Conservation (phyloP, 2,113 vertebrate species). For the Gambusia affinis region DNA sequence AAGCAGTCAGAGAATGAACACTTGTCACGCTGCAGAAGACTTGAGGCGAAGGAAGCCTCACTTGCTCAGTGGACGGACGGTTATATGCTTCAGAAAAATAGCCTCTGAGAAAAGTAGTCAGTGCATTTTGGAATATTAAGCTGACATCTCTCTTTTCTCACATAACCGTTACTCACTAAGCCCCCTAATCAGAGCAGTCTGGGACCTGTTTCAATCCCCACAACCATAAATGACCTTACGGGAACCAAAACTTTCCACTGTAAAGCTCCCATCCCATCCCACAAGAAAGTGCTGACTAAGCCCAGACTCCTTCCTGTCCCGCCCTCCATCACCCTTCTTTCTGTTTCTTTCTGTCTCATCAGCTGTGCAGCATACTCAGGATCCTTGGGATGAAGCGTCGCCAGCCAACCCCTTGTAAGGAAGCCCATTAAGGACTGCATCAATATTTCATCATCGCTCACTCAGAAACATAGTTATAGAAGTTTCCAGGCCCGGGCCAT, state of each 20-base stretch:
- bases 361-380: slow-evolving; percentile 45
- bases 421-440: slow-evolving; percentile 84
- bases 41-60: neutral
- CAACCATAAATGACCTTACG: slow-evolving; percentile 29
- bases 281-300: slow-evolving; percentile 72
- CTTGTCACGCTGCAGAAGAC: neutral
- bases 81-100: neutral
- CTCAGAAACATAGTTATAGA: slow-evolving; percentile 78
- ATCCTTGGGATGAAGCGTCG: slow-evolving; percentile 46
- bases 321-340: slow-evolving; percentile 26
- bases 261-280: slow-evolving; percentile 29
- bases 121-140: neutral
- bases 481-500: slow-evolving; percentile 79
- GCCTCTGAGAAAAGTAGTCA: neutral
- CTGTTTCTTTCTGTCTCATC: slow-evolving; percentile 39
- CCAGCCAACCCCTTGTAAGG: slow-evolving; percentile 72
- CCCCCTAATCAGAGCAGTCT: slow-evolving; percentile 29
- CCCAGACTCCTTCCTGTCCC: slow-evolving; percentile 54
- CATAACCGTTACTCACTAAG: slow-evolving; percentile 42
- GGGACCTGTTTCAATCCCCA: slow-evolving; percentile 41
- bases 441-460: slow-evolving; percentile 92
- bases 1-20: neutral
- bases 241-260: slow-evolving; percentile 56
- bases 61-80: slow-evolving; percentile 9
- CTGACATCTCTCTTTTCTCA: slow-evolving; percentile 28